Base-by-base conservation (phyloP, 2,888 invertebrate genomes). In the Leptopterna dolabrata region DNA sequence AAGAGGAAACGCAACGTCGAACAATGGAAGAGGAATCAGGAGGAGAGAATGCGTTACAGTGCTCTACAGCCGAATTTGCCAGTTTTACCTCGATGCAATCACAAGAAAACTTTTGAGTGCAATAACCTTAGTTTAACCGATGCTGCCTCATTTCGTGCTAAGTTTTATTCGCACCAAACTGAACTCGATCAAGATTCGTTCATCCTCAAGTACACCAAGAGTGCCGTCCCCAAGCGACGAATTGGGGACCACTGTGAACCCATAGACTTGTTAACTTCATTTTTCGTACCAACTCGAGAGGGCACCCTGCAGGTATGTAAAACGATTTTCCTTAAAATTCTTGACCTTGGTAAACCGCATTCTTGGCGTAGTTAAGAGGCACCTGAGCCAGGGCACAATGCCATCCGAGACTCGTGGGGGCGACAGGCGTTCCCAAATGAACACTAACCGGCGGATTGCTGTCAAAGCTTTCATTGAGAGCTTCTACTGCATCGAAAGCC, bases 241-340 rank as follows among this genome's bases (percentile, higher is more conserved):
- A n/a, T n/a, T n/a, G n/a, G n/a, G n/a, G n/a, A n/a, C n/a, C 76
- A 27, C 29, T 24, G 29, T 36, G 19, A 16, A 29, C 19, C 7
- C 30, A 41, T 27, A 11, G 41, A 76, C 7, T 11, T 29, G 70
- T 13, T 70, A 70, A 70, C 70, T 9, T 19, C 70, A 70, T 76
- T 76, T 76, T 76, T 76, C 76, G 41, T 76, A n/a, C 71, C 11
- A 71, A 71, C 71, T n/a, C 71, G 71, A 14, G 71, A 71, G 9
- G 71, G 71, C 11, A n/a, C 11, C 71, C 11, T 71, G 71, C 71
- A 71, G n/a, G 24, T 78, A 90, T 78, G 78, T 78, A 36, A 41
- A 36, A 16, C 16, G 11, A 78, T 41, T 11, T 78, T 78, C 27
- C 78, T 78, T 14, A 78, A 11, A 16, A 41, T 78, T 11, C 78